phyloP scores from a whole-genome alignment of 2,888 invertebrate species.

The Muschampia plurimacula region DNA sequence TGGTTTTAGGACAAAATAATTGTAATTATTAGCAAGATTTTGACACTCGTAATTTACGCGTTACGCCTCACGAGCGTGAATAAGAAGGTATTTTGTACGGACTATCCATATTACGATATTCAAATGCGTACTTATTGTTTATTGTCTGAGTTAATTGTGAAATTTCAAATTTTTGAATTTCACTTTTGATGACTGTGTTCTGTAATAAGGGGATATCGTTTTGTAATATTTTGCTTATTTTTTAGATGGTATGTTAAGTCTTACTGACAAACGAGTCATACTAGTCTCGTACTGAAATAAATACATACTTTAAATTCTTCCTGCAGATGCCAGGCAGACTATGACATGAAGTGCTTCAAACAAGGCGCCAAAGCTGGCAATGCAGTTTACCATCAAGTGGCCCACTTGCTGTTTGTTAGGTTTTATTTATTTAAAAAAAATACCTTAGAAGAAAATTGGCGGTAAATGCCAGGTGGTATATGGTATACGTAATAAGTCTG shows the following conservation, averaged over 20 bases:
- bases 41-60: slow-evolving; percentile 65
- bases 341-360: too few relatives aligned
- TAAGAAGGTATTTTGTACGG: slow-evolving; percentile 59
- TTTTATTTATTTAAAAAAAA: too few relatives aligned
- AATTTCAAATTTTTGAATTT: slow-evolving; percentile 16
- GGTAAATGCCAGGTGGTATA: neutral
- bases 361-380: too few relatives aligned
- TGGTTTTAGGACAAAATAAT: slow-evolving; percentile 52
- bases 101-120: slow-evolving; percentile 65
- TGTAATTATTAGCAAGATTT: slow-evolving; percentile 69
- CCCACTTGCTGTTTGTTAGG: too few relatives aligned
- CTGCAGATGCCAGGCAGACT: too few relatives aligned
- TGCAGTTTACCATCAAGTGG: too few relatives aligned
- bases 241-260: neutral
- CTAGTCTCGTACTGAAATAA: too few relatives aligned
- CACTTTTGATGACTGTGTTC: slow-evolving; percentile 8
- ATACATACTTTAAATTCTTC: too few relatives aligned
- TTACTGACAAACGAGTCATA: too few relatives aligned
- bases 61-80: slow-evolving; percentile 64
- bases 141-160: slow-evolving; percentile 34
- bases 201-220: neutral
- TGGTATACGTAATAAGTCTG: neutral
- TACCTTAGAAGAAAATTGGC: neutral
- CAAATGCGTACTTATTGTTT: slow-evolving; percentile 67
- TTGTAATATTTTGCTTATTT: neutral